Percentiles rank a stretch among this genome's conserved stretches.
phyloP scores from a whole-genome alignment of 2,797 vertebrate species.

The Xenops minutus region DNA sequence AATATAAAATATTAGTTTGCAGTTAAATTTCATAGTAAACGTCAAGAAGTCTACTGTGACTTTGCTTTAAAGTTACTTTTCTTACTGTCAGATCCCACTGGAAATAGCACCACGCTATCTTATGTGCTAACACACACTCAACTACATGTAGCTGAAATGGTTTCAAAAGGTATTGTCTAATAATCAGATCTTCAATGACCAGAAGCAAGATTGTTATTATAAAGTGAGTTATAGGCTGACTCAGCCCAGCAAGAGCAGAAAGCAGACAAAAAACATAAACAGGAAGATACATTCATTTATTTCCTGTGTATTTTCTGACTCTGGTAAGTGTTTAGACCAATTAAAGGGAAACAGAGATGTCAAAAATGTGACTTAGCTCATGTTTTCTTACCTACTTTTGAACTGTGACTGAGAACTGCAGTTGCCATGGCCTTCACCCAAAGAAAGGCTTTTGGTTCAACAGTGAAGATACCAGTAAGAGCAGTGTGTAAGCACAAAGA shows the following conservation, averaged over 20 bases:
- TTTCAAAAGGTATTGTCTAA: not conserved
- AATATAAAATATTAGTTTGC: not conserved
- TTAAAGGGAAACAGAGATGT: not conserved
- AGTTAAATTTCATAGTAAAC: not conserved
- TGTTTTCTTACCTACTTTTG: not conserved
- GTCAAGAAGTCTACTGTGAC: not conserved
- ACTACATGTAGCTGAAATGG: not conserved
- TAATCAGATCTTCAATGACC: not conserved
- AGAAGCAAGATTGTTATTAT: not conserved
- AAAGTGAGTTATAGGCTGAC: not conserved
- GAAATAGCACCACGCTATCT: not conserved
- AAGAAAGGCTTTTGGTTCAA: not conserved
- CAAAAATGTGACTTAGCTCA: not conserved
- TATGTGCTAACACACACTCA: not conserved
- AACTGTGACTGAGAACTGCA: not conserved
- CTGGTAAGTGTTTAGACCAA: not conserved
- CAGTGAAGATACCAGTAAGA: not conserved
- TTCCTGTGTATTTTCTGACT: constrained; percentile 1
- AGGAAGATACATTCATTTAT: not conserved
- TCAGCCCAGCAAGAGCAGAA: not conserved
- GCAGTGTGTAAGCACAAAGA: not conserved
- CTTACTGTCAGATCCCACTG: not conserved
- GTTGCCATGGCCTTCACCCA: not conserved
- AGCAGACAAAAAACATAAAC: not conserved
- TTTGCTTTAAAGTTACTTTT: not conserved